Evolutionary conservation across 2,888 invertebrate species (phyloP).

Genomic region (Coelinius sp.): DNA sequence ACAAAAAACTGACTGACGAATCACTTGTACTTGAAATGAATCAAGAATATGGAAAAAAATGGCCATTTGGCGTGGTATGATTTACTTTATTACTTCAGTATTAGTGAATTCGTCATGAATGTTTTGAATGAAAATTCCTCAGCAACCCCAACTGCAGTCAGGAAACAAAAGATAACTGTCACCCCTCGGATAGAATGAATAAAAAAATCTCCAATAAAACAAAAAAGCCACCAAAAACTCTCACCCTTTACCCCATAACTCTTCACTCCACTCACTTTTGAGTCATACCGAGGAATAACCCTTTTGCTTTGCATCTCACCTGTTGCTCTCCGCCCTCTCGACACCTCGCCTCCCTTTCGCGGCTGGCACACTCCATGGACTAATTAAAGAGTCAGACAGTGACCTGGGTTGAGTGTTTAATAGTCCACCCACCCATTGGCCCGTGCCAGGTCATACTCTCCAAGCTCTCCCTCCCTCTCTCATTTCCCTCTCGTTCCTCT

Average conservation of each 20-base stretch:
- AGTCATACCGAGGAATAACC: slow-evolving; percentile 57
- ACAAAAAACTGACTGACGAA: too few relatives aligned
- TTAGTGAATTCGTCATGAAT: too few relatives aligned
- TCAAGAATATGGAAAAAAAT: too few relatives aligned
- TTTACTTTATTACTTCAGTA: too few relatives aligned
- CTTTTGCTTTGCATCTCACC: slow-evolving; percentile 70
- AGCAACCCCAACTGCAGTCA: background rate
- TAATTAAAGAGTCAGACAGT: slow-evolving; percentile 69
- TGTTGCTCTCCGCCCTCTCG: slow-evolving; percentile 67
- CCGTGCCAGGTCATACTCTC: slow-evolving; percentile 19
- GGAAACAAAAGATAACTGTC: background rate
- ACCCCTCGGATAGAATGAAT: background rate
- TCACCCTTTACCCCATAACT: background rate
- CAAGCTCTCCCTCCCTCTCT: slow-evolving; percentile 13
- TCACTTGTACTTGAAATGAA: too few relatives aligned
- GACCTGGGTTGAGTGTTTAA: slow-evolving; percentile 65
- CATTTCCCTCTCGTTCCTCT: slow-evolving; percentile 55
- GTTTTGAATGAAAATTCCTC: background rate
- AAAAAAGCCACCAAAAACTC: background rate
- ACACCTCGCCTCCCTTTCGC: slow-evolving; percentile 54
- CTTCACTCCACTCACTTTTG: slow-evolving; percentile 36
- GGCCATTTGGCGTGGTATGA: too few relatives aligned
- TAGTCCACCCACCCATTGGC: slow-evolving; percentile 52
- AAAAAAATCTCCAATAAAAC: background rate
- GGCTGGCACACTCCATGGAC: slow-evolving; percentile 56